Conservation (phyloP, 2,888 invertebrate genomes). For the Conops quadrifasciatus region DNA sequence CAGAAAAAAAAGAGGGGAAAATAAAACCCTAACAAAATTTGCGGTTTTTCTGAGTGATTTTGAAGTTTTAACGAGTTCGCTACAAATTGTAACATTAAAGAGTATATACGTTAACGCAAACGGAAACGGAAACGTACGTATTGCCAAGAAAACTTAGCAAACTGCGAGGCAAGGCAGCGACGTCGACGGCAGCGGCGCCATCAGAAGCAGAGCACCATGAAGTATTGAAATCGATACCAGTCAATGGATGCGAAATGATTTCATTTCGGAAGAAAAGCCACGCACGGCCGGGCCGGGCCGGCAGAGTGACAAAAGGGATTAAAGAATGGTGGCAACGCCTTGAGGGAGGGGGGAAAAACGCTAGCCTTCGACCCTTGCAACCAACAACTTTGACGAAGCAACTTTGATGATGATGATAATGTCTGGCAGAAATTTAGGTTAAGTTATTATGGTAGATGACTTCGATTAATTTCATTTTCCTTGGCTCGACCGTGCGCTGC, state of each 20-base stretch:
- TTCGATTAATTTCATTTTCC: slow-evolving; percentile 1
- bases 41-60: slow-evolving; percentile 24
- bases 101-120: background rate
- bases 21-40: slow-evolving; percentile 3
- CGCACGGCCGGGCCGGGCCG: background rate
- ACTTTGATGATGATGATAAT: background rate
- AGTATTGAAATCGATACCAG: slow-evolving; percentile 25
- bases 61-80: slow-evolving; percentile 36
- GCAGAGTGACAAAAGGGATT: background rate
- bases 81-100: slow-evolving; percentile 6
- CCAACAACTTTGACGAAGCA: background rate
- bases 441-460: slow-evolving; percentile 4
- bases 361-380: background rate
- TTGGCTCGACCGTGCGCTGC: background rate
- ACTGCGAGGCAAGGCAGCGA: background rate
- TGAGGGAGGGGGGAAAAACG: background rate
- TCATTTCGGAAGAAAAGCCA: background rate
- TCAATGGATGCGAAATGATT: slow-evolving; percentile 15
- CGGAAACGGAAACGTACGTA: background rate
- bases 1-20: background rate
- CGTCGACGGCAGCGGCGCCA: background rate
- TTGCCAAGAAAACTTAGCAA: background rate
- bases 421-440: background rate
- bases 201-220: slow-evolving; percentile 20
- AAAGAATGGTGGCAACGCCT: background rate